These are phyloP conservation scores for Delichon dasypus DNA, from an alignment of 2,797 vertebrate species.

Conservation along the genomic window DNA sequence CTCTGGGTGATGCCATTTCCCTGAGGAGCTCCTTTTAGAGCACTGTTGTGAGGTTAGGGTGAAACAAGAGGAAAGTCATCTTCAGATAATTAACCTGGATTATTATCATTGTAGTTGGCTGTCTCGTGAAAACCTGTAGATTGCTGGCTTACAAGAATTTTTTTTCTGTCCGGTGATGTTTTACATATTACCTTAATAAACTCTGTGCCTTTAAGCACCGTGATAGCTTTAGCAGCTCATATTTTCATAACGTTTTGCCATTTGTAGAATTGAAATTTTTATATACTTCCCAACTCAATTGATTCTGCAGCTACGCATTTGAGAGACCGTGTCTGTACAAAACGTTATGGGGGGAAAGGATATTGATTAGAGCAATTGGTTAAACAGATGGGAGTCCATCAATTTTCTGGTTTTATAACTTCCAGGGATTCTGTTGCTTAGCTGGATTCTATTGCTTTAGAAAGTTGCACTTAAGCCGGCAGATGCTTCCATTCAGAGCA, in stretches of 20 bases:
- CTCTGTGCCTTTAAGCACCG: conserved; percentile 8
- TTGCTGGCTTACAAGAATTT: neutral
- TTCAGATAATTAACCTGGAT: conserved; percentile 18
- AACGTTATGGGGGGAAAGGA: neutral
- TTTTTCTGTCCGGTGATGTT: neutral
- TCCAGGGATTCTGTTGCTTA: neutral
- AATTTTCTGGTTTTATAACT: neutral
- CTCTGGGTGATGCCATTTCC: conserved; percentile 64
- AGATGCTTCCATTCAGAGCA: neutral
- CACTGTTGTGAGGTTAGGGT: neutral
- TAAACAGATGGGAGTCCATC: conserved; percentile 40
- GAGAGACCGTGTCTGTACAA: conserved; percentile 28
- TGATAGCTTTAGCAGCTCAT: conserved; percentile 70
- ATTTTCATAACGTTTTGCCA: conserved; percentile 55
- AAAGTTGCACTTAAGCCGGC: neutral
- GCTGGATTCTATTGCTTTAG: neutral
- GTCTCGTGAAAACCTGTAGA: conserved; percentile 2
- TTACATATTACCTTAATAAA: neutral
- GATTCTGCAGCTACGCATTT: conserved; percentile 46
- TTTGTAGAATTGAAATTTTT: conserved; percentile 65
- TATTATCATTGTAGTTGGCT: neutral
- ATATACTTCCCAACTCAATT: conserved; percentile 64
- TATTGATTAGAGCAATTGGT: conserved; percentile 17
- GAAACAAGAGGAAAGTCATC: conserved; percentile 35
- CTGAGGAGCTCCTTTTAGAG: conserved; percentile 25